Evolutionary conservation across 2,888 invertebrate genomes (phyloP).

Genomic region (Xestia sexstrigata): DNA sequence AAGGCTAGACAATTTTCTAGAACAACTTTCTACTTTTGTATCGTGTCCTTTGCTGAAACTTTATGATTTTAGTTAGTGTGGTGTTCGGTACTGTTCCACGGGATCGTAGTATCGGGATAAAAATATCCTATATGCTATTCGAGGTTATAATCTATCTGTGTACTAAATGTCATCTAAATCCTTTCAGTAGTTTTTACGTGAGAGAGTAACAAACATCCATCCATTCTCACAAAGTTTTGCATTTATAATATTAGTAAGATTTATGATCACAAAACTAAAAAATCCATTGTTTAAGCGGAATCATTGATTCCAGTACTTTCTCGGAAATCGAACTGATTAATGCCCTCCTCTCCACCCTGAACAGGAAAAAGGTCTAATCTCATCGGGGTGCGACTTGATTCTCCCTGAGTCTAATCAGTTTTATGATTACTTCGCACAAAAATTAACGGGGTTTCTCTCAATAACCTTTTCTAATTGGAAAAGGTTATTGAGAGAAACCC

Average conservation of each 20-base stretch:
- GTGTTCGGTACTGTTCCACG: too few relatives aligned
- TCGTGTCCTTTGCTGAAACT: neutral
- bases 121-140: too few relatives aligned
- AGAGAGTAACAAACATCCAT: too few relatives aligned
- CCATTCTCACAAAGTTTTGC: too few relatives aligned
- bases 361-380: slow-evolving; percentile 22
- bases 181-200: too few relatives aligned
- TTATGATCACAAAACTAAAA: neutral
- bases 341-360: neutral
- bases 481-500: too few relatives aligned
- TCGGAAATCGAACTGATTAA: slow-evolving; percentile 23
- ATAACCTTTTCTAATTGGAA: slow-evolving; percentile 43
- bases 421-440: slow-evolving; percentile 42
- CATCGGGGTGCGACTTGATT: slow-evolving; percentile 25
- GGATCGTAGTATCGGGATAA: too few relatives aligned
- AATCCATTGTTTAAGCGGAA: neutral
- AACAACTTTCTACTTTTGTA: neutral
- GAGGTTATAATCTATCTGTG: too few relatives aligned
- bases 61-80: neutral
- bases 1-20: neutral
- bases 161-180: too few relatives aligned
- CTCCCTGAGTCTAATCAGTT: slow-evolving; percentile 25
- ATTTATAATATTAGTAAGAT: too few relatives aligned
- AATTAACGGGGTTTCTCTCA: slow-evolving; percentile 33
- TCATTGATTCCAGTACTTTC: neutral